Evolutionary conservation across 2,888 invertebrate species (phyloP), one percentile per base, ranked within the genome.

Genomic region (Pandemis cinnamomeana): DNA sequence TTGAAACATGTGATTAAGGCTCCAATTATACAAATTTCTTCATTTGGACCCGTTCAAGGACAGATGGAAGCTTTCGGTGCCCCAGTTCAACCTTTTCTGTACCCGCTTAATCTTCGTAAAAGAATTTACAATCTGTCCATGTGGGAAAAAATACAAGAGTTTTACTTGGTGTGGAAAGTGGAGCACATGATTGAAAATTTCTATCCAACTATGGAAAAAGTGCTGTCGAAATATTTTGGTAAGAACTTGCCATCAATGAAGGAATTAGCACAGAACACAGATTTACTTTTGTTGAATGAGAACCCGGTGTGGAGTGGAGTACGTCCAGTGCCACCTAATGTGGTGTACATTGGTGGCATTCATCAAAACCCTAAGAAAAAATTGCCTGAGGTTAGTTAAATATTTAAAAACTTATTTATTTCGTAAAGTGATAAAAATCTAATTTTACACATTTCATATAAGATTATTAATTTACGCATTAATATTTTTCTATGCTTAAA

Each of bases 301-400:
- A 85, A 93, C 79, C 87, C 89, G 13, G 7, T 64, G 27, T 64
- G 64, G 64, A 27, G 10, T n/a, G 27, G 27, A 27, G 46, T 27
- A 5, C 64, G 64, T 7, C 93, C 94, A 0, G 80, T 89, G 2
- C 86, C 91, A 7, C 90, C 92, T 0, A 82, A 81, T 66, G 79
- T 90, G 4, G 72, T 92, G 2, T 86, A 85, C 67, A 84, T 92
- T 75, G 91, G 92, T 48, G 91, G 91, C n/a, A 75, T 89, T 15
- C 92, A 92, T 74, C 81, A 88, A 15, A 83, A 81, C 5, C 81
- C 83, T 15, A 71, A 77, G 4, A 85, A 88, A 71, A 79, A 86
- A 11, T 79, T 94, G 67, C 90, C 91, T n/a, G 75, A 88, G 83
- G 92, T 92, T 82, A 61, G 51, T 51, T 15, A 27, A 5, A 11